Evolutionary conservation across 2,113 vertebrate genomes (phyloP).

Genomic region (Datnioides undecimradiatus): DNA sequence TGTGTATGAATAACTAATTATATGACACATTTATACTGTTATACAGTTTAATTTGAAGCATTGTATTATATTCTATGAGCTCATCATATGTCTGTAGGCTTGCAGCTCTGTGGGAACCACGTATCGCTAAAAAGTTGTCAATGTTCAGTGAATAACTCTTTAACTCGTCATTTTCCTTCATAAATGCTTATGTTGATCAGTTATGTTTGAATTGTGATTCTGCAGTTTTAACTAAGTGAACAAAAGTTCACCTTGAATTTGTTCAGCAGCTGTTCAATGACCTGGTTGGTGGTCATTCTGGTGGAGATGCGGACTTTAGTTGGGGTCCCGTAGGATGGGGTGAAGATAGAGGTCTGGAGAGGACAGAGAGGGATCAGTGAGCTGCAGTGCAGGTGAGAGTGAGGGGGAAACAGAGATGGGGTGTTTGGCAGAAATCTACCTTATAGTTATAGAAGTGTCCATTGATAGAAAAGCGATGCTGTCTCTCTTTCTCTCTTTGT

Average conservation of each 20-base stretch:
- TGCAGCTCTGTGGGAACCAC: no score
- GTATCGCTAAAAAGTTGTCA: no score
- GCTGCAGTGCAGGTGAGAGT: background rate
- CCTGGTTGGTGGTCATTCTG: slow-evolving; percentile 90
- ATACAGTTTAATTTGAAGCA: no score
- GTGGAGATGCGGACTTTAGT: slow-evolving; percentile 92
- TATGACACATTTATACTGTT: no score
- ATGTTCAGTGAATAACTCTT: no score
- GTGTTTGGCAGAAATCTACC: slow-evolving; percentile 70
- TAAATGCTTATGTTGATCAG: no score
- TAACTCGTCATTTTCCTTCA: no score
- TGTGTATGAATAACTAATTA: no score
- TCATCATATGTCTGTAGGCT: no score
- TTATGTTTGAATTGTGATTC: no score
- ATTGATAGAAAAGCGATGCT: slow-evolving; percentile 92
- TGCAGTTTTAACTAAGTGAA: no score
- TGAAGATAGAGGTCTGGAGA: slow-evolving; percentile 92
- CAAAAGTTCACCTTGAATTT: slow-evolving; percentile 91
- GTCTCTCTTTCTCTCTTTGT: slow-evolving; percentile 77
- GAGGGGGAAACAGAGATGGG: background rate
- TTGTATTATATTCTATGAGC: no score
- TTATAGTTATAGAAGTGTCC: slow-evolving; percentile 96
- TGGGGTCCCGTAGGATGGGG: slow-evolving; percentile 88
- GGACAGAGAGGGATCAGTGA: background rate
- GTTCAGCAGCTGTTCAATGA: slow-evolving; percentile 90